Percentiles rank a stretch among this genome's conserved stretches.
Conservation (phyloP, 2,113 vertebrate species). For the Leucosticte australis region DNA sequence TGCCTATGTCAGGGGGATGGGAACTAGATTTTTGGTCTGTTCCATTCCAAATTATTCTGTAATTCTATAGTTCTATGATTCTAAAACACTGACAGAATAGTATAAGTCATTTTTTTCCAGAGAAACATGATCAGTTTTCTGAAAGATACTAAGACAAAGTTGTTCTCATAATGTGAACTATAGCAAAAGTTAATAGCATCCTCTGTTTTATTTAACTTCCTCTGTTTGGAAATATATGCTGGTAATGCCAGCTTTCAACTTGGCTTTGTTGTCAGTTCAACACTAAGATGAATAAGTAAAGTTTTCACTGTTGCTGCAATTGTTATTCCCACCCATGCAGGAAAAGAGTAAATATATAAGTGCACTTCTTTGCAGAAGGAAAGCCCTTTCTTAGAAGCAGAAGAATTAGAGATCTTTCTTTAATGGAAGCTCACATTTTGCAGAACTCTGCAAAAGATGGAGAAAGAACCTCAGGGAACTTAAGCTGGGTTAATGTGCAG, state of each 20-base stretch:
- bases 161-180: background rate
- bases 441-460: background rate
- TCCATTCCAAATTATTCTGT: background rate
- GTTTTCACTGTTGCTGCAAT: background rate
- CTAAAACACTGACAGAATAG: background rate
- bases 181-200: background rate
- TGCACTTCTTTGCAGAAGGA: background rate
- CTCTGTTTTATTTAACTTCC: background rate
- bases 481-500: background rate
- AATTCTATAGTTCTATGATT: background rate
- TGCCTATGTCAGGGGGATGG: background rate
- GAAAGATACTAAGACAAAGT: background rate
- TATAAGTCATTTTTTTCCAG: background rate
- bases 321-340: background rate
- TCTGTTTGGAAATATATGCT: background rate
- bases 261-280: background rate
- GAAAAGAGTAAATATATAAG: background rate
- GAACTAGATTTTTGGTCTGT: background rate
- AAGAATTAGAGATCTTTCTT: background rate
- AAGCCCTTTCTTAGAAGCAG: background rate
- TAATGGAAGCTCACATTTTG: background rate
- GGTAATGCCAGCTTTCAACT: background rate
- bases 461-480: conserved; percentile 1
- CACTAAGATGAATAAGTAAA: background rate
- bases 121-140: background rate